These are phyloP conservation scores for Limnodromus scolopaceus DNA, from an alignment of 2,797 vertebrate species.

Conservation along the genomic window DNA sequence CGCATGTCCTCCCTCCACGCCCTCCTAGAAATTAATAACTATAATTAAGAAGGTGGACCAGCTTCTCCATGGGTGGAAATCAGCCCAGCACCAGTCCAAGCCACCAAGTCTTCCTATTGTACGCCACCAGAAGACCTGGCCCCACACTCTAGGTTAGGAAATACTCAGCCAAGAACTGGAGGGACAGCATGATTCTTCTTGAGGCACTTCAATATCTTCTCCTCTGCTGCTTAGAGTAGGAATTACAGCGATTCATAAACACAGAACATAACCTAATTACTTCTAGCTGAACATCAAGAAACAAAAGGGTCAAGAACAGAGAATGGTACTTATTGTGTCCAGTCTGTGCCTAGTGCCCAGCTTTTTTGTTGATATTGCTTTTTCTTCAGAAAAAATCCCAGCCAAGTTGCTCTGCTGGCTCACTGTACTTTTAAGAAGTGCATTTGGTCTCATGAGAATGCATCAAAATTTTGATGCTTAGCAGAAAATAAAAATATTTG, in stretches of 20 bases:
- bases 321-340: background rate
- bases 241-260: background rate
- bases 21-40: background rate
- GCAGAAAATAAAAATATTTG: conserved; percentile 74
- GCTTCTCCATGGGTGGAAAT: background rate
- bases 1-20: background rate
- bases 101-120: background rate
- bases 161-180: background rate
- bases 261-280: background rate
- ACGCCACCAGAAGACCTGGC: background rate
- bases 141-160: background rate
- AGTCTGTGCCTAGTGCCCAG: background rate
- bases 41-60: background rate
- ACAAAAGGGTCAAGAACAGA: background rate
- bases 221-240: background rate
- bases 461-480: conserved; percentile 62
- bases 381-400: background rate
- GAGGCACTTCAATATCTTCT: background rate
- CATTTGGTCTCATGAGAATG: conserved; percentile 44
- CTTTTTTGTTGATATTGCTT: background rate
- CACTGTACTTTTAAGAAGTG: conserved; percentile 35
- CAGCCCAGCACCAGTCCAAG: background rate
- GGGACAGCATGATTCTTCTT: background rate
- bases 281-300: background rate
- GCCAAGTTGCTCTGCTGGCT: background rate